These are phyloP conservation scores for Hemibagrus wyckioides DNA, from an alignment of 2,113 vertebrate genomes.

Conservation along the genomic window DNA sequence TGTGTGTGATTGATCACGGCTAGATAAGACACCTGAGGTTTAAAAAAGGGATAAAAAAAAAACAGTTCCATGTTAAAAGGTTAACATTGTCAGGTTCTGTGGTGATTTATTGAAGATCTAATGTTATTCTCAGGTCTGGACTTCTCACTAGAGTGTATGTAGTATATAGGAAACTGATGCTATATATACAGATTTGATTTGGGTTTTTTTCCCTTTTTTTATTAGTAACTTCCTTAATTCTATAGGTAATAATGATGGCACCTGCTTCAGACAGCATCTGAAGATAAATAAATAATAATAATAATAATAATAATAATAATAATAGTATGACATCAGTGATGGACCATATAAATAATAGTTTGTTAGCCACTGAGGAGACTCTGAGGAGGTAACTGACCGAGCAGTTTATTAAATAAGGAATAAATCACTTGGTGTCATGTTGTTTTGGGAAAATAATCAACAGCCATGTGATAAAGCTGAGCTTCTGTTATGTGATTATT, in stretches of 20 bases:
- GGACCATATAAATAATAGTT: background rate
- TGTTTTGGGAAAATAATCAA: background rate
- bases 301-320: background rate
- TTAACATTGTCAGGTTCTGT: background rate
- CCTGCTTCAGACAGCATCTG: background rate
- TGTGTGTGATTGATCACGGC: constrained; percentile 28
- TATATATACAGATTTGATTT: background rate
- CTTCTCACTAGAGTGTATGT: background rate
- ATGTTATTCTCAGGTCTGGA: background rate
- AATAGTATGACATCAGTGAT: background rate
- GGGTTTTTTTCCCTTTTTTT: too few species aligned
- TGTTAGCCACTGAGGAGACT: background rate
- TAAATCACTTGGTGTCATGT: background rate
- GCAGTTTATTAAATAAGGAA: background rate
- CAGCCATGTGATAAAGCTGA: too few species aligned
- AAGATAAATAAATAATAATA: background rate
- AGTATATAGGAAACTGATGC: background rate
- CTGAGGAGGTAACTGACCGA: too few species aligned
- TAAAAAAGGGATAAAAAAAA: background rate
- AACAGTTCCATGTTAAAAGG: background rate
- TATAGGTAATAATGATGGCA: too few species aligned
- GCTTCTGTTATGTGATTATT: background rate
- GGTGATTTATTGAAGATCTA: background rate
- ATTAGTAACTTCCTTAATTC: too few species aligned
- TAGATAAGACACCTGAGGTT: constrained; percentile 7